Percentiles rank a stretch among this genome's conserved stretches.
Conservation (phyloP, 1,140 invertebrate genomes). For the Coptotermes formosanus region DNA sequence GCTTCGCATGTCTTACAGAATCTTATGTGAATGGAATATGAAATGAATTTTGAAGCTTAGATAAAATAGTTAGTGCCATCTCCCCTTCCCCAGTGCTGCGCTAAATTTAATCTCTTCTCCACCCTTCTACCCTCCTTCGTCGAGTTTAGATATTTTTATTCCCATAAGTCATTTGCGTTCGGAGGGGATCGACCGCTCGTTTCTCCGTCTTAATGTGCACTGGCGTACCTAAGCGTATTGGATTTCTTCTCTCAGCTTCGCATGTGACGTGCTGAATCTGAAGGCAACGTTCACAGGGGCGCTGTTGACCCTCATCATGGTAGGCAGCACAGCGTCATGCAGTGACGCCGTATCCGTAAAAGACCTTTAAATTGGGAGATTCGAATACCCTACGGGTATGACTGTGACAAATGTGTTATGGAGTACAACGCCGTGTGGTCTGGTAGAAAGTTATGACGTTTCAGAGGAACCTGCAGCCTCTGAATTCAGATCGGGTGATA, state of each 20-base stretch:
- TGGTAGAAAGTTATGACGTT: too few species aligned
- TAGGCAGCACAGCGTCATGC: too few species aligned
- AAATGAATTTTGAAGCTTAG: slow-evolving; percentile 5
- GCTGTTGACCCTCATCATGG: too few species aligned
- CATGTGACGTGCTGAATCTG: too few species aligned
- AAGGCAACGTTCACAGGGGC: too few species aligned
- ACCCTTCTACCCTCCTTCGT: not conserved
- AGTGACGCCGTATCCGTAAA: too few species aligned
- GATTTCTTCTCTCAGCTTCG: not conserved
- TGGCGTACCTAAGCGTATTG: not conserved
- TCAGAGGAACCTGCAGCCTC: too few species aligned
- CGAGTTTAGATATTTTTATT: not conserved
- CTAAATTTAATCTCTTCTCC: slow-evolving; percentile 5
- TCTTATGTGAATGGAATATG: slow-evolving; percentile 6
- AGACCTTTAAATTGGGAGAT: too few species aligned
- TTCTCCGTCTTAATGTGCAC: not conserved
- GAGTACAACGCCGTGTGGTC: too few species aligned
- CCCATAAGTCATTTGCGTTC: slow-evolving; percentile 15
- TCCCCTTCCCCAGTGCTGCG: not conserved
- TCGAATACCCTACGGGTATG: too few species aligned
- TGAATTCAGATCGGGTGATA: too few species aligned
- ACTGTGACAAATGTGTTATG: too few species aligned
- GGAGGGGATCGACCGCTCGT: not conserved
- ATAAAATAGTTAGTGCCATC: slow-evolving; percentile 9
- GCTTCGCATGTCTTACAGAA: not conserved